phyloP scores from a whole-genome alignment of 2,113 vertebrate genomes.

The Amblyornis subalaris region DNA sequence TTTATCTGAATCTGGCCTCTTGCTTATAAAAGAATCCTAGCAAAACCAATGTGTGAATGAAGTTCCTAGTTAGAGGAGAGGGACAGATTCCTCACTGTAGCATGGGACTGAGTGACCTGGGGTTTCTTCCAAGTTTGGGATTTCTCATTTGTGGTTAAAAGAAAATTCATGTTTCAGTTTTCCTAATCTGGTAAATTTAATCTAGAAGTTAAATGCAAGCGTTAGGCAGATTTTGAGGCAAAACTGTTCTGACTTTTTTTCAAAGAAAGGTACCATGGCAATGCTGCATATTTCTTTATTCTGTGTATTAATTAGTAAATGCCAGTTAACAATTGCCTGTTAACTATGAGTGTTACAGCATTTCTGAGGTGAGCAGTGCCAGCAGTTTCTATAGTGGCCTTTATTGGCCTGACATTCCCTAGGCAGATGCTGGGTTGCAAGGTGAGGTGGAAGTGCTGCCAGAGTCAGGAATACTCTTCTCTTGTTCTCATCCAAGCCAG shows the following conservation, averaged over 20 bases:
- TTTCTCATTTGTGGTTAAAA: background rate
- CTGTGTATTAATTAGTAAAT: background rate
- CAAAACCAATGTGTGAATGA: background rate
- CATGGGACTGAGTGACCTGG: background rate
- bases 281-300: background rate
- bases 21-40: background rate
- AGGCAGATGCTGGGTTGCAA: background rate
- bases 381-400: background rate
- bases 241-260: background rate
- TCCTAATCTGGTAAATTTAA: background rate
- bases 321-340: background rate
- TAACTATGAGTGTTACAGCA: background rate
- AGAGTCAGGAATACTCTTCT: background rate
- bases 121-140: background rate
- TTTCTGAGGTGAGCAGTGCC: background rate
- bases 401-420: background rate
- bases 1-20: background rate
- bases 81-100: background rate
- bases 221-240: background rate
- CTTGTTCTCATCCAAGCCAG: background rate
- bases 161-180: background rate
- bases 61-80: background rate
- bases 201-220: background rate
- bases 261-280: background rate
- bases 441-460: background rate